Evolutionary conservation across 2,113 vertebrate species (phyloP), one percentile per base, ranked within the genome.

Genomic region (Antennarius striatus): DNA sequence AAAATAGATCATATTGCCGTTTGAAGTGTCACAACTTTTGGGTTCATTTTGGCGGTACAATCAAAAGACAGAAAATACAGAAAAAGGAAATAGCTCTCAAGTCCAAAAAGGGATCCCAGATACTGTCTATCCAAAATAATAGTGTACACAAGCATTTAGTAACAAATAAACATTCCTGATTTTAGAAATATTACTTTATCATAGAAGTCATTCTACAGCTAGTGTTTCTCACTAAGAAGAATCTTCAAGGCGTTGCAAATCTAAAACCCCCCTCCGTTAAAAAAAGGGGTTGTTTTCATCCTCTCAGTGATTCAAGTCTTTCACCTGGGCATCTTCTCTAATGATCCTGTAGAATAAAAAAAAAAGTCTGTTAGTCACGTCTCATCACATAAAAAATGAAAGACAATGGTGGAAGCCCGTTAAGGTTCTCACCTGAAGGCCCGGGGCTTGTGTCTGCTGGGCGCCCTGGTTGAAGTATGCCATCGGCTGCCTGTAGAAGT

Each of bases 211-310:
- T 95, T 94, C 95, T 98, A 97, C 95, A 94, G 91, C 96, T 98
- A 98, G 96, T 98, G 96, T 98, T 97, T 96, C 92, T 92, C 95
- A 95, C 96, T 95, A 95, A 95, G 93, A 90, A 94, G 94, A 95
- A 81, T 96, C 95, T 96, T 97, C 96, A 94, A 96, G 96, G 95
- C 82, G 93, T 91, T 94, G 95, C 92, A 95, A 95, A 95, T 97
- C 95, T 96, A 96, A 89, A 95, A 95, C 95, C 63, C 32, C 22
- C 58, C 94, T 93, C 93, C 91, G 93, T 93, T 93, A 73, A 94
- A 91, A 94, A 36, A 36, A 43, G 11, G 93, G 94, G 94, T 93
- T 71, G 90, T 94, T 90, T 88, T 83, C 80, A 89, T 92, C 90
- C 88, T 86, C 91, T 92, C 91, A 89, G 92, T 89, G 91, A 94